Base-by-base conservation (phyloP, 2,888 invertebrate genomes). In the Gerris lacustris region DNA sequence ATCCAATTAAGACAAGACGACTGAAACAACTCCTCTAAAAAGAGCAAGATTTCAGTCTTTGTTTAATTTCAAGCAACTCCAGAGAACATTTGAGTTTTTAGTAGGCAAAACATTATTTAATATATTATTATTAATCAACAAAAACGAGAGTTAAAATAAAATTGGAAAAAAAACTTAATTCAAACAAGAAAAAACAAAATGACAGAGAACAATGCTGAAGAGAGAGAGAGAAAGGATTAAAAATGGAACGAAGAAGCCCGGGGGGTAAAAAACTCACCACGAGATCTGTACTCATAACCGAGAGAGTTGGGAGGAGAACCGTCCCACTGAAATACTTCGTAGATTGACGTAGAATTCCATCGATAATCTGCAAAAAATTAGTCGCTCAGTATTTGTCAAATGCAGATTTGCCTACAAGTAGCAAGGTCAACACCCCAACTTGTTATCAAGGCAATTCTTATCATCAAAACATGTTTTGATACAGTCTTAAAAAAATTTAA, bases 261-360 rank as follows among this genome's bases (percentile, higher is more conserved):
- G 31, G 31, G 31, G 31, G 31, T 6, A 44, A 62, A 69, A 64
- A 62, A 72, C 67, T 67, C 68, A 69, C 63, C 44, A 69, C 67
- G 55, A 62, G 66, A 11, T 43, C 11, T 43, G 43, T 43, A 44
- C 11, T 73, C 67, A 71, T 72, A 70, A 69, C 64, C 68, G 77
- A 79, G 80, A 79, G 80, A 80, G 77, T 79, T 79, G 78, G 80
- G 78, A 77, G 81, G 80, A 76, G 81, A 79, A 76, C 79, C 79
- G 79, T 79, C 78, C 87, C 87, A 87, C 84, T 87, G 86, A 82
- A 87, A 86, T 79, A 88, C 86, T 83, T 87, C 87, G 82, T 87
- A 87, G 86, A 88, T 88, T 80, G 88, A 87, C 80, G 86, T 84
- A 80, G 87, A 86, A 82, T 86, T 86, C 83, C 84, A 67, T 68